Percentiles rank a stretch among this genome's conserved stretches.
phyloP scores from a whole-genome alignment of 37 sponge, comb jelly and placozoan species.

The Agelas oroides region DNA sequence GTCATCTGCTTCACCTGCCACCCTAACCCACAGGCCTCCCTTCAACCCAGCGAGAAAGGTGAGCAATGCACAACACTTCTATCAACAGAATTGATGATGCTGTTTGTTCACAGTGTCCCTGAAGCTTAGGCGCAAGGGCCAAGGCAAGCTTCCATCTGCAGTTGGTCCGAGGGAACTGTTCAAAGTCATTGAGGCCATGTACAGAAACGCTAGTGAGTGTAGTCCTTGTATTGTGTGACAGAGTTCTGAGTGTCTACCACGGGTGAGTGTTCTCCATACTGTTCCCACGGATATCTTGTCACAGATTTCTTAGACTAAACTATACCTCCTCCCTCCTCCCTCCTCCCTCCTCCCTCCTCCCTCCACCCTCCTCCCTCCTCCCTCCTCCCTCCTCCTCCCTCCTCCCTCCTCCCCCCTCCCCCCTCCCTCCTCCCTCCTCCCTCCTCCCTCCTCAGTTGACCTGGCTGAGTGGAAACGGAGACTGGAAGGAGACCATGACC shows the following conservation, averaged over 20 bases:
- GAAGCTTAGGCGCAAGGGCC: conserved; percentile 29
- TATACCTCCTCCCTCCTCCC: too few species aligned
- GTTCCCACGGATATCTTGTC: not conserved
- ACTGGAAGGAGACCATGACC: not conserved
- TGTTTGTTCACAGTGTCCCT: conserved; percentile 4
- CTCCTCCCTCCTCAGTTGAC: conserved; percentile 30
- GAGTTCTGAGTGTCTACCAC: not conserved
- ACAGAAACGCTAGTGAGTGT: conserved; percentile 53
- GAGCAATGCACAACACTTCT: not conserved
- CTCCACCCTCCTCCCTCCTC: too few species aligned
- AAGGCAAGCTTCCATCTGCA: conserved; percentile 53
- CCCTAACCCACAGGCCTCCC: conserved; percentile 66
- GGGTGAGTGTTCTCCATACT: not conserved
- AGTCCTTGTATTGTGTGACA: not conserved
- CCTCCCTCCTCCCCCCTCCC: not conserved
- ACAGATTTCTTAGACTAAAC: too few species aligned
- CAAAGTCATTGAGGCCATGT: conserved; percentile 51
- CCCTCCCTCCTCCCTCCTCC: not conserved
- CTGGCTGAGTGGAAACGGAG: conserved; percentile 49
- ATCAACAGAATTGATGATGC: not conserved
- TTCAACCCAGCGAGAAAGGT: conserved; percentile 19
- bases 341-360: too few species aligned
- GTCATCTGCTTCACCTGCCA: conserved; percentile 94
- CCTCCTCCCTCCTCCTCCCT: too few species aligned
- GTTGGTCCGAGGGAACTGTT: conserved; percentile 77